Evolutionary conservation across 2,113 vertebrate genomes (phyloP).

Genomic region (Nothocercus nigrocapillus): DNA sequence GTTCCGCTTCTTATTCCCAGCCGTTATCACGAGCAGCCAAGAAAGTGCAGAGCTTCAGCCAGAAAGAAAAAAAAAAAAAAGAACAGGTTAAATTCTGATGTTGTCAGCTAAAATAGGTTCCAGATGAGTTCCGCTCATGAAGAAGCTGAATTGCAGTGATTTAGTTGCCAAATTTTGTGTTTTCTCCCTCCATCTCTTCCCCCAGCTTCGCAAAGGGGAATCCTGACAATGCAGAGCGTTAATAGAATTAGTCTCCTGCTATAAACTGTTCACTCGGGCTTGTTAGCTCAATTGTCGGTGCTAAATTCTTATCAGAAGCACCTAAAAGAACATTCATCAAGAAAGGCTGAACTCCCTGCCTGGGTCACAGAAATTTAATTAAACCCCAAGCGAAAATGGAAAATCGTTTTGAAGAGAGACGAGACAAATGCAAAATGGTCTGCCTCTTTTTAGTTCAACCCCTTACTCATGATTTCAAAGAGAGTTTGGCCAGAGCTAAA

Average conservation of each 20-base stretch:
- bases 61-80: background rate
- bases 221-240: constrained; percentile 49
- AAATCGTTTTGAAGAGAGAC: constrained; percentile 60
- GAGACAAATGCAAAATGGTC: constrained; percentile 30
- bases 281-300: constrained; percentile 64
- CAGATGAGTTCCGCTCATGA: constrained; percentile 16
- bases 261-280: constrained; percentile 56
- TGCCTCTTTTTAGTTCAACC: background rate
- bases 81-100: constrained; percentile 56
- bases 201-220: background rate
- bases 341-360: constrained; percentile 43
- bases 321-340: constrained; percentile 70
- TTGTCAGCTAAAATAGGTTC: constrained; percentile 65
- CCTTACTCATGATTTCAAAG: background rate
- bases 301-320: constrained; percentile 67
- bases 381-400: constrained; percentile 50
- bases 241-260: constrained; percentile 65
- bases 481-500: background rate
- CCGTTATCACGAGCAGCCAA: constrained; percentile 36
- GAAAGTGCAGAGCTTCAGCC: constrained; percentile 26
- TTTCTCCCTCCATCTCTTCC: background rate
- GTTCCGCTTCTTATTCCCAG: constrained; percentile 36
- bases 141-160: constrained; percentile 32
- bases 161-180: constrained; percentile 43
- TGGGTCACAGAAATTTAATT: constrained; percentile 69